A percentile compares a stretch with the other conserved stretches of the same genome.
These are phyloP conservation scores for Aphidius colemani DNA, from an alignment of 2,888 invertebrate species.

Conservation along the genomic window DNA sequence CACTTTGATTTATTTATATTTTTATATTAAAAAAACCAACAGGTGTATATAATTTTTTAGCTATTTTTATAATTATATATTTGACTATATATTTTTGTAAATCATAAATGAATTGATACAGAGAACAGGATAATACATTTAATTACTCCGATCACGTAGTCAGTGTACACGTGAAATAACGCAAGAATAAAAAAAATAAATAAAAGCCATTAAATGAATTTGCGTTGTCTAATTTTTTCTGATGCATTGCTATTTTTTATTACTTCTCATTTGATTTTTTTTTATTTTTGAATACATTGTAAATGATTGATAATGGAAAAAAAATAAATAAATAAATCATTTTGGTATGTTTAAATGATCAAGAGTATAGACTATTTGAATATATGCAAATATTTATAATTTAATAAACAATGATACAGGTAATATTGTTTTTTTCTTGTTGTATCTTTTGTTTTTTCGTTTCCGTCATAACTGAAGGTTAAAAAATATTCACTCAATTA, in stretches of 20 bases:
- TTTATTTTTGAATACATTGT: neutral
- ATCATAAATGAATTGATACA: neutral
- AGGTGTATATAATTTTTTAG: neutral
- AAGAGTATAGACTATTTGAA: neutral
- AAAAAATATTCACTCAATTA: constrained; percentile 20
- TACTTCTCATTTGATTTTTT: too few species aligned
- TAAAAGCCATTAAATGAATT: neutral
- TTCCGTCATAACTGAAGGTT: constrained; percentile 9
- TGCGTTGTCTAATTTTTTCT: neutral
- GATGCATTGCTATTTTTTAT: neutral
- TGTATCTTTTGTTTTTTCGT: neutral
- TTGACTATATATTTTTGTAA: neutral
- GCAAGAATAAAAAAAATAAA: constrained; percentile 19
- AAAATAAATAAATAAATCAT: neutral
- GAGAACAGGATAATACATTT: constrained; percentile 19
- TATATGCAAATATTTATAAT: neutral
- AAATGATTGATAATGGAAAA: neutral
- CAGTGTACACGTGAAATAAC: constrained; percentile 30
- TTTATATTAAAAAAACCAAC: too few species aligned
- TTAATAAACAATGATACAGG: neutral
- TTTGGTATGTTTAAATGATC: neutral
- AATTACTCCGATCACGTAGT: constrained; percentile 35
- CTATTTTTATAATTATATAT: too few species aligned
- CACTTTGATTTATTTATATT: too few species aligned
- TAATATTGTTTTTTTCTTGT: too few species aligned